A percentile compares a stretch with the other conserved stretches of the same genome.
These are phyloP conservation scores for Bergia sp. DNA, from an alignment of 92 coral and sea anemone species.

Conservation along the genomic window DNA sequence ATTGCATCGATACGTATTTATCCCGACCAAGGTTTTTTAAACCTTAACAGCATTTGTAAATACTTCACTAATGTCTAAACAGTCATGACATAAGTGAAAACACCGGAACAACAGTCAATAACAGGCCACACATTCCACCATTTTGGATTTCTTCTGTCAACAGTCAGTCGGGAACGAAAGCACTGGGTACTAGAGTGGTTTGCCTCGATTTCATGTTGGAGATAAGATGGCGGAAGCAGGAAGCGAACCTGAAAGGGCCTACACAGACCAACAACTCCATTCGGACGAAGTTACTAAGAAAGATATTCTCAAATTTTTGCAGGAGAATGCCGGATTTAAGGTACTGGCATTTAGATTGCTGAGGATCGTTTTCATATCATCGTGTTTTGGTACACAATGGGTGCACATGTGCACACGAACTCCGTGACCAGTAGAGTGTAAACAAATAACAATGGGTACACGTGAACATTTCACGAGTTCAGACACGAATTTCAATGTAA, in stretches of 20 bases:
- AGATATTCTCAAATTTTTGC: constrained; percentile 90
- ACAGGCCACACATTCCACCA: constrained; percentile 47
- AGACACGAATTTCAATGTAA: background rate
- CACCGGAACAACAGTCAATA: too few species aligned
- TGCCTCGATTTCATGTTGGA: constrained; percentile 56
- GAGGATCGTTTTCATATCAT: background rate
- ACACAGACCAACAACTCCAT: constrained; percentile 80
- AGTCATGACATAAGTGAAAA: background rate
- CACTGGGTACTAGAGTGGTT: constrained; percentile 5
- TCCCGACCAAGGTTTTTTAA: background rate
- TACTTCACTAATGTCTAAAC: background rate
- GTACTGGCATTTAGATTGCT: constrained; percentile 48
- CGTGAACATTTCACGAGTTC: background rate
- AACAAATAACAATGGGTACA: background rate
- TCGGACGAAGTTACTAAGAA: constrained; percentile 97
- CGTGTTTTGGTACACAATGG: background rate
- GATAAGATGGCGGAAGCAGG: constrained; percentile 83
- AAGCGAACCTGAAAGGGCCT: constrained; percentile 69
- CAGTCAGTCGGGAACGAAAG: background rate
- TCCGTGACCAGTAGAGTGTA: background rate
- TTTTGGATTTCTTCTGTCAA: constrained; percentile 32
- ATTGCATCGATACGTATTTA: constrained; percentile 65
- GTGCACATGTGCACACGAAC: background rate
- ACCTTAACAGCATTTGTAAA: constrained; percentile 7
- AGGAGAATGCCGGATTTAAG: constrained; percentile 91